These are phyloP conservation scores for Globicephala melas DNA, from an alignment of 2,113 vertebrate species.

Conservation along the genomic window DNA sequence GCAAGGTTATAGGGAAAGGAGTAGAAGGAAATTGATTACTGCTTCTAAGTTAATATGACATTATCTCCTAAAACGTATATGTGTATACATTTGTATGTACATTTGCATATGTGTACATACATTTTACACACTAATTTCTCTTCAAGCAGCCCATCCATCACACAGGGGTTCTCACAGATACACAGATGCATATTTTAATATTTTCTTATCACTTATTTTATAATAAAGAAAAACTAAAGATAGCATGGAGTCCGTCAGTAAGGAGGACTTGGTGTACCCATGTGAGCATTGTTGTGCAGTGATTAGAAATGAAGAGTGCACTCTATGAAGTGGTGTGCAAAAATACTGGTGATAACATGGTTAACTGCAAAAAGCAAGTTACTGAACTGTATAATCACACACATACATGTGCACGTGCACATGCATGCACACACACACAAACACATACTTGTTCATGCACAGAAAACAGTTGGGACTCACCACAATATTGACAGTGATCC, in stretches of 20 bases:
- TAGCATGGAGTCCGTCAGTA: too few species aligned
- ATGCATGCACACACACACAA: fast-evolving
- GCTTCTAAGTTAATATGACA: background rate
- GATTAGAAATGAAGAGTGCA: background rate
- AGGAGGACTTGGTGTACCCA: background rate
- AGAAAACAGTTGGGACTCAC: background rate
- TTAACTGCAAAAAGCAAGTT: background rate
- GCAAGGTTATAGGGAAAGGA: background rate
- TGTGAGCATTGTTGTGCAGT: background rate
- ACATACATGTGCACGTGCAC: too few species aligned
- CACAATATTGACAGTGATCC: background rate
- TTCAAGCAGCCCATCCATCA: background rate
- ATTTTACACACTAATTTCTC: background rate
- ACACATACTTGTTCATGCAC: background rate
- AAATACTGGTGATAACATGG: background rate
- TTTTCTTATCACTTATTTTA: background rate
- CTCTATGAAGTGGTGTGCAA: background rate
- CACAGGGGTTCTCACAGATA: background rate
- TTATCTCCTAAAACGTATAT: background rate
- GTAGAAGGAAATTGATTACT: background rate
- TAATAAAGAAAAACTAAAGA: constrained; percentile 14
- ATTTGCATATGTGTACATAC: background rate
- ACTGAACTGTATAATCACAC: background rate
- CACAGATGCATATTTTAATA: background rate
- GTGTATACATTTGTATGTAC: background rate